phyloP scores from a whole-genome alignment of 2,113 vertebrate genomes.

The Corvus hawaiiensis region DNA sequence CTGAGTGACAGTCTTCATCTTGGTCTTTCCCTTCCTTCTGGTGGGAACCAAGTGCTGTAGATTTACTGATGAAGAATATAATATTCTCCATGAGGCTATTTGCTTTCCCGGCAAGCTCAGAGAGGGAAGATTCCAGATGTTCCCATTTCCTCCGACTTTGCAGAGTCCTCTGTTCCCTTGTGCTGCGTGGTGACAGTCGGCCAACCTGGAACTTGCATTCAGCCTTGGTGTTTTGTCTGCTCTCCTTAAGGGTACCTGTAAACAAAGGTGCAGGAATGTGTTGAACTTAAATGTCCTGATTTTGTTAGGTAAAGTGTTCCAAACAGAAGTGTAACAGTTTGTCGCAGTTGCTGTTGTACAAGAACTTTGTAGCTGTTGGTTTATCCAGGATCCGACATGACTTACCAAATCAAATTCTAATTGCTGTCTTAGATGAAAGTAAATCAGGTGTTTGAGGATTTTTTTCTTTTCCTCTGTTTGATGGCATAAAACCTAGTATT shows the following conservation, averaged over 20 bases:
- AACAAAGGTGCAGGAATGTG: neutral
- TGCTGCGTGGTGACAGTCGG: accelerated
- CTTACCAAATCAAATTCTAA: neutral
- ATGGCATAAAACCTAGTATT: neutral
- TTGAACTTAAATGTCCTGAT: neutral
- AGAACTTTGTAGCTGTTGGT: neutral
- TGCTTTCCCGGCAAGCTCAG: neutral
- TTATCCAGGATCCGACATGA: neutral
- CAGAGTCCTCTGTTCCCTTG: neutral
- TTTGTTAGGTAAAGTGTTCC: neutral
- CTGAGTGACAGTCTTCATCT: neutral
- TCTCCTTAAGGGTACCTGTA: neutral
- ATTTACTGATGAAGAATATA: neutral
- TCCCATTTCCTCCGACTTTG: neutral
- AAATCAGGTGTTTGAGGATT: neutral
- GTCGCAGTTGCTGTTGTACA: neutral
- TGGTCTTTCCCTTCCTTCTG: neutral
- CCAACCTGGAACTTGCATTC: neutral
- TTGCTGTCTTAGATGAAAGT: neutral
- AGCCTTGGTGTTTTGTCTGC: neutral
- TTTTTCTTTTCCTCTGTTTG: neutral
- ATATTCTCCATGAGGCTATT: neutral
- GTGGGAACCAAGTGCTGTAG: neutral
- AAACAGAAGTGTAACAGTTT: neutral
- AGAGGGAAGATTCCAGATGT: neutral